These are phyloP conservation scores for Drosophila nr. perissopoda DNA, from an alignment of 2,888 invertebrate genomes.

Conservation along the genomic window DNA sequence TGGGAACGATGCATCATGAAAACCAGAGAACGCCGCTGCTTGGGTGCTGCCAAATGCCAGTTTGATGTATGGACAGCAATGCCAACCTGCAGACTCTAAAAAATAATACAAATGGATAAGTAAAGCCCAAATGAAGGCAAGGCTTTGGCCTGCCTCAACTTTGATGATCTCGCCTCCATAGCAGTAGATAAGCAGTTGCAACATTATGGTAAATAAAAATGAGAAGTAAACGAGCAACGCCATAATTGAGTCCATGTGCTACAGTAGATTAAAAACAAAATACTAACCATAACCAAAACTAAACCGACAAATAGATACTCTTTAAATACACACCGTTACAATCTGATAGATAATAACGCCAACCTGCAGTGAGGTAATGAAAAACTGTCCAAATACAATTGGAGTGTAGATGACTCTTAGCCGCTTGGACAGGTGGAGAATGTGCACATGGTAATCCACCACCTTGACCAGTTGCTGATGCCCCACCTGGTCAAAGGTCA, in stretches of 20 bases:
- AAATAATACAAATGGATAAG: neutral
- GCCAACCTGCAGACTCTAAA: constrained; percentile 77
- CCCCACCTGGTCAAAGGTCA: constrained; percentile 35
- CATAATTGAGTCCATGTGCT: constrained; percentile 76
- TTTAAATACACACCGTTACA: constrained; percentile 65
- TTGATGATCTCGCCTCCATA: constrained; percentile 83
- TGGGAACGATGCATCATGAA: constrained; percentile 79
- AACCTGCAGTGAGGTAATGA: constrained; percentile 82
- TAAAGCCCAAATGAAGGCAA: neutral
- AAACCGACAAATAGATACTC: neutral
- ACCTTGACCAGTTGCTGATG: constrained; percentile 50
- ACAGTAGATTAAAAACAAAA: neutral
- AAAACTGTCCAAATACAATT: constrained; percentile 82
- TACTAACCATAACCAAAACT: neutral
- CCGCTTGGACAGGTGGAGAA: constrained; percentile 68
- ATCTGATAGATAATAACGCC: constrained; percentile 83
- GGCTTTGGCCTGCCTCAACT: constrained; percentile 68
- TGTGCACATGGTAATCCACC: constrained; percentile 72
- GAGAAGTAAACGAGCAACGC: constrained; percentile 70
- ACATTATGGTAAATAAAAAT: constrained; percentile 78
- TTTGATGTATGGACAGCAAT: constrained; percentile 75
- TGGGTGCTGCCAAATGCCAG: constrained; percentile 79
- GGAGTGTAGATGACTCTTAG: constrained; percentile 76
- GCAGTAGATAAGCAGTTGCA: constrained; percentile 83
- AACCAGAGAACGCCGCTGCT: constrained; percentile 68